Evolutionary conservation across 2,113 vertebrate species (phyloP), one percentile per base, ranked within the genome.

Genomic region (Gadus chalcogrammus): DNA sequence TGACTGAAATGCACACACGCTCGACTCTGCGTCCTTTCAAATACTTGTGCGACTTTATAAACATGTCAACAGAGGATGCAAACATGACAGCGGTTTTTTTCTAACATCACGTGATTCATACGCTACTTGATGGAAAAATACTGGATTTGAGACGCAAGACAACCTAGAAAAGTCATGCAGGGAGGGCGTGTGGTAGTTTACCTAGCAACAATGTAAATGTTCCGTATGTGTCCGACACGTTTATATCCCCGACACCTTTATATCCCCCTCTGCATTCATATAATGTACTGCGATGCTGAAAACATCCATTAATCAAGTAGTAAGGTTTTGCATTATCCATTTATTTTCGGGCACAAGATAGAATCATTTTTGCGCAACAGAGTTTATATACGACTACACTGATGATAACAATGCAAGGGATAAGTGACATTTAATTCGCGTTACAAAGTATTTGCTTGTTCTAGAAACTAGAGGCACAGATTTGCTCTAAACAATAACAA

Each of bases 61-160:
- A 52, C 81, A 80, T 79, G 73, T 84, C 78, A 77, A 63, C 35
- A 20, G 79, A 78, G 77, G 85, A 86, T 76, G 84, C 85, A 76
- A 88, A 88, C 85, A 84, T 90, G 86, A 88, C 85, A 84, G 83
- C 83, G 70, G 56, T 72, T 70, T 69, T 61, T 65, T 55, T 48
- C 71, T 65, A 63, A 64, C 77, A 76, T 91, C 92, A 92, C 91
- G 91, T 92, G 92, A 88, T 84, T 64, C 75, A 79, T 85, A 87
- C 84, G 89, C 88, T 84, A 92, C 87, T 92, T 92, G 90, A 93
- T 93, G 92, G 92, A 93, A 93, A 93, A 93, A 92, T 93, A 93
- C 92, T 90, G 91, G 92, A 90, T 91, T 92, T 90, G 85, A 87
- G 75, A 77, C 76, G 71, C 84, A 75, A 79, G 85, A 85, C 82